Evolutionary conservation across 2,888 invertebrate species (phyloP).

Genomic region (Parnassius apollo): DNA sequence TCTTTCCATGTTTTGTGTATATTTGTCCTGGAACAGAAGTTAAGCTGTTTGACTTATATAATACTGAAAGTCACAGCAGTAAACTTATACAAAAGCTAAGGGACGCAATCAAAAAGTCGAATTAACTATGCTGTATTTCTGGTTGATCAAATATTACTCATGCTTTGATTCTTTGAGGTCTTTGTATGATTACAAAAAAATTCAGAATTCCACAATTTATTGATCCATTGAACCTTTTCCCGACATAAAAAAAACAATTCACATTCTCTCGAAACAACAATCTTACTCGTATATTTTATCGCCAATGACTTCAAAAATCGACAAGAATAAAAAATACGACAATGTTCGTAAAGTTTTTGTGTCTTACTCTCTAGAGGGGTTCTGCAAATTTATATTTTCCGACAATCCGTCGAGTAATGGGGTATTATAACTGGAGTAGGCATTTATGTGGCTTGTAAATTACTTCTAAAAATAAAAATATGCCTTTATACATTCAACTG

Average conservation of each 20-base stretch:
- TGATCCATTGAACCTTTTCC: neutral
- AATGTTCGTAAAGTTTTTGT: slow-evolving; percentile 20
- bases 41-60: no score
- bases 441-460: slow-evolving; percentile 6
- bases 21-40: no score
- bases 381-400: slow-evolving; percentile 19
- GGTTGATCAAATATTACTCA: neutral
- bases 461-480: neutral
- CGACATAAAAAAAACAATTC: neutral
- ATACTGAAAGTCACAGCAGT: no score
- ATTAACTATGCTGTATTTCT: neutral
- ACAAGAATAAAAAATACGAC: slow-evolving; percentile 10
- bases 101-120: neutral
- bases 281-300: slow-evolving; percentile 19
- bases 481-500: no score
- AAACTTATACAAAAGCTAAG: no score
- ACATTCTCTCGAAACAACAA: slow-evolving; percentile 17
- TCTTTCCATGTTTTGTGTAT: no score
- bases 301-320: slow-evolving; percentile 18
- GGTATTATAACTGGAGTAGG: slow-evolving; percentile 6
- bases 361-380: slow-evolving; percentile 11
- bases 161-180: neutral
- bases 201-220: neutral
- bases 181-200: no score
- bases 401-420: slow-evolving; percentile 12